These are phyloP conservation scores for Himalopsyche japonica DNA, from an alignment of 2,888 invertebrate species.

Conservation along the genomic window DNA sequence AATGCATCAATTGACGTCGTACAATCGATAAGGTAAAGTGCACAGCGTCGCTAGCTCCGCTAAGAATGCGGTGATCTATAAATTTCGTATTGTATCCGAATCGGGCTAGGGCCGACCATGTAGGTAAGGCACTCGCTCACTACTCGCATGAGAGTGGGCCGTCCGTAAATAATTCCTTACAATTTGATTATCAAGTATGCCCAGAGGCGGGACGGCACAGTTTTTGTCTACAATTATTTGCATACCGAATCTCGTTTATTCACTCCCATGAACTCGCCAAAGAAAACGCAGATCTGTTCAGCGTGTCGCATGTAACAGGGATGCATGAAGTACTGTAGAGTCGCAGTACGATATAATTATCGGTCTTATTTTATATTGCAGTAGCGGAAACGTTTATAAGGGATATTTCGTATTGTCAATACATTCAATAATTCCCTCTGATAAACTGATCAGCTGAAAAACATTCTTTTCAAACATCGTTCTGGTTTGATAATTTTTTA, in stretches of 20 bases:
- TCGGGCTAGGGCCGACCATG: background rate
- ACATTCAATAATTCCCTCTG: no score
- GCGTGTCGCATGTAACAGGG: background rate
- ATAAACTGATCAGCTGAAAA: no score
- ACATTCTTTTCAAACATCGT: no score
- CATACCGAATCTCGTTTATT: conserved; percentile 29
- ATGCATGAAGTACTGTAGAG: background rate
- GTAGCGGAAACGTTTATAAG: no score
- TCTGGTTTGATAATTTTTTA: no score
- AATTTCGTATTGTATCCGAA: background rate
- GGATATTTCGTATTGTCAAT: no score
- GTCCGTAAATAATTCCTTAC: conserved; percentile 18
- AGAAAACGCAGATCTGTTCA: conserved; percentile 7
- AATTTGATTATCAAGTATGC: conserved; percentile 21
- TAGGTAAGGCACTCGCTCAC: background rate
- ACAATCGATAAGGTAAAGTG: background rate
- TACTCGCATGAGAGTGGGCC: conserved; percentile 21
- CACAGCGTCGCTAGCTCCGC: background rate
- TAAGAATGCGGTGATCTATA: background rate
- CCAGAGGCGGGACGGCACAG: conserved; percentile 33
- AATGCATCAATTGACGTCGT: background rate
- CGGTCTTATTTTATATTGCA: no score
- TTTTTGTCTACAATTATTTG: conserved; percentile 33
- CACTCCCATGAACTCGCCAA: conserved; percentile 19
- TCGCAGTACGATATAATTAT: no score